Evolutionary conservation across 2,888 invertebrate genomes (phyloP), one percentile per base, ranked within the genome.

Genomic region (Agonopterix heracliana): DNA sequence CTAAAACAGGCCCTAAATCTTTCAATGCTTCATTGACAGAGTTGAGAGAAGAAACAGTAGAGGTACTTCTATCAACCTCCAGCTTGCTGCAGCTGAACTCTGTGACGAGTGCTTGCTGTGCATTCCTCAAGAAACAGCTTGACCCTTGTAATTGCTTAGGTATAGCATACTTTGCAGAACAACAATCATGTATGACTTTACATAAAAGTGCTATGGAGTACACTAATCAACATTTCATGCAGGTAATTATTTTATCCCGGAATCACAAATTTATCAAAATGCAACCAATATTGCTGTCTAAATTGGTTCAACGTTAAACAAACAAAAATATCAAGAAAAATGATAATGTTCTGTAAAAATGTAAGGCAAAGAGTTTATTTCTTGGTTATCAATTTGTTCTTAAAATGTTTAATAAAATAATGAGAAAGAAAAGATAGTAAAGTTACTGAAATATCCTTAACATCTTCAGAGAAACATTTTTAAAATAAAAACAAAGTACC

Each of bases 71-170:
- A 59, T 93, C 94, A 35, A 96, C 98, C 38, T 95, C 98, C 7
- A 96, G 96, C 76, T 90, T 98, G 48, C 90, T 98, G 53, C 97
- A 97, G 79, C 85, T 98, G 46, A 90, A 91, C 64, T 93, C 96
- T 60, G 97, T 98, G 40, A 95, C 96, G 41, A 94, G 94, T 63
- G 96, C 96, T 35, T 98, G 98, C 74, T 97, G 96, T 68, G 91
- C 92, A 66, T 98, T 96, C 80, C 90, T 98, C 48, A 93, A 94
- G 67, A 95, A 96, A 67, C 98, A 97, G 76, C 89, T 97, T 48
- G 96, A 97, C 81, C 97, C 97, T 0, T 97, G 96, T 66, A 98
- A 98, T 80, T 97, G 97, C 82, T 90, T 98, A 58, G 98, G 98
- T 14, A 97, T 98, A 72, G 93, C 95, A 53, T 91, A 96, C 74